A percentile compares a stretch with the other conserved stretches of the same genome.
Evolutionary conservation across 2,797 vertebrate genomes (phyloP).

Genomic region (Anguilla marmorata): DNA sequence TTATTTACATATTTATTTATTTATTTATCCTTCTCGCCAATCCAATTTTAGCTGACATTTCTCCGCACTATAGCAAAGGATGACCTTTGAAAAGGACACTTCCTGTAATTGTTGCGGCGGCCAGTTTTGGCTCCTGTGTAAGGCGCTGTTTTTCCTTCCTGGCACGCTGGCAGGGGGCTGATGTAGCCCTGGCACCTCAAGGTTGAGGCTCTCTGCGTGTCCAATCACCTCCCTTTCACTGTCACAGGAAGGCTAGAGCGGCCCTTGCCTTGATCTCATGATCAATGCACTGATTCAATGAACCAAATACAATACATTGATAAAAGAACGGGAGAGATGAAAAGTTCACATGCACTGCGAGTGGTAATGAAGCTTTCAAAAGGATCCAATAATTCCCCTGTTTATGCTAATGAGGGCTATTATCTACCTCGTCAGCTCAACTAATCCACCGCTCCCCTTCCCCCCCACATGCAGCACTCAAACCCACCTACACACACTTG

Average conservation of each 20-base stretch:
- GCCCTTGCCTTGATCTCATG: constrained; percentile 20
- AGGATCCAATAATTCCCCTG: constrained; percentile 28
- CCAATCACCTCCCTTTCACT: neutral
- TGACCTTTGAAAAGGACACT: constrained; percentile 88
- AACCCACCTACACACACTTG: constrained; percentile 18
- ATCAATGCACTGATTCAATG: constrained; percentile 25
- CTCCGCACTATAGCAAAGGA: constrained; percentile 80
- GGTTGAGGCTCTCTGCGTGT: neutral
- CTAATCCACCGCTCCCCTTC: neutral
- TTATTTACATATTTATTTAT: constrained; percentile 70
- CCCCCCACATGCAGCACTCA: neutral
- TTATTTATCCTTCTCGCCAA: constrained; percentile 54
- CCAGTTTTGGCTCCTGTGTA: neutral
- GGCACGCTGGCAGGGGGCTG: neutral
- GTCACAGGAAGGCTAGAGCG: neutral
- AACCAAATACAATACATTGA: constrained; percentile 1
- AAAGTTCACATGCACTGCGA: constrained; percentile 12
- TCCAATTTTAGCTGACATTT: constrained; percentile 95
- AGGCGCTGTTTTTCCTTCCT: constrained; percentile 8
- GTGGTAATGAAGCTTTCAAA: constrained; percentile 28
- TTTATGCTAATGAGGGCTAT: constrained; percentile 26
- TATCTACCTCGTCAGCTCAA: constrained; percentile 16
- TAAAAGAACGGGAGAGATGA: constrained; percentile 8
- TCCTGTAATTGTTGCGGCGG: constrained; percentile 64
- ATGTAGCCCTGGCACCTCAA: neutral